Percentiles rank a stretch among this genome's conserved stretches.
These are phyloP conservation scores for Epistrophella euchroma DNA, from an alignment of 2,888 invertebrate genomes.

Conservation along the genomic window DNA sequence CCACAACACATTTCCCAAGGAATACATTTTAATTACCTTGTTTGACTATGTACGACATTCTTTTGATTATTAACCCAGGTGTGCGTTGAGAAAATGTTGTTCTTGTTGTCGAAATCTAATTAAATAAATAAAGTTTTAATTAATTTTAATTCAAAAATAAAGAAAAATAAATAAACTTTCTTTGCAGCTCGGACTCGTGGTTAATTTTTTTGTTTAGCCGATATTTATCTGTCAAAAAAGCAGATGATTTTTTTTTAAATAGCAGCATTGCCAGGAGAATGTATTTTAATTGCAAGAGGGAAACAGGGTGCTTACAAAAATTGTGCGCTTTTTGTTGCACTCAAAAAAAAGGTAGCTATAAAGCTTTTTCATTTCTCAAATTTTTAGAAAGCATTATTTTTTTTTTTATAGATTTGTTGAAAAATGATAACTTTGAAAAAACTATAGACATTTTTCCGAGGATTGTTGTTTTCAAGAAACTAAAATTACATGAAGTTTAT, in stretches of 20 bases:
- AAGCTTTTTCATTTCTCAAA: background rate
- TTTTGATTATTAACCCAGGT: background rate
- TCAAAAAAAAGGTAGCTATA: constrained; percentile 45
- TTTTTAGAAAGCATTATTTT: background rate
- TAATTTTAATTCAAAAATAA: constrained; percentile 22
- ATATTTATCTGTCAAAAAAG: constrained; percentile 45
- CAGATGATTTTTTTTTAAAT: constrained; percentile 4
- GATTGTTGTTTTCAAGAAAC: constrained; percentile 36
- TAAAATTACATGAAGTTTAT: constrained; percentile 26
- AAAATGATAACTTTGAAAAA: constrained; percentile 56
- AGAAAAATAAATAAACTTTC: constrained; percentile 16
- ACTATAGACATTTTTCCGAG: constrained; percentile 54
- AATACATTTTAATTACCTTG: constrained; percentile 56
- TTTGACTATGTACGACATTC: constrained; percentile 58
- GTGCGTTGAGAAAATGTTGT: background rate
- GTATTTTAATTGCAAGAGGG: constrained; percentile 20
- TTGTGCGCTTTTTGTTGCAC: constrained; percentile 45
- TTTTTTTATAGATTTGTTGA: constrained; percentile 42
- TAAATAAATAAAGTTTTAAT: background rate
- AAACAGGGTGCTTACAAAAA: constrained; percentile 13
- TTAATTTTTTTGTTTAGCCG: constrained; percentile 1
- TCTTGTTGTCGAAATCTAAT: background rate
- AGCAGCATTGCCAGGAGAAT: constrained; percentile 44
- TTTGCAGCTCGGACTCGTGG: constrained; percentile 48
- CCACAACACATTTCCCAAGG: background rate